Conservation (phyloP, 2,113 vertebrate genomes). For the Albula goreensis region DNA sequence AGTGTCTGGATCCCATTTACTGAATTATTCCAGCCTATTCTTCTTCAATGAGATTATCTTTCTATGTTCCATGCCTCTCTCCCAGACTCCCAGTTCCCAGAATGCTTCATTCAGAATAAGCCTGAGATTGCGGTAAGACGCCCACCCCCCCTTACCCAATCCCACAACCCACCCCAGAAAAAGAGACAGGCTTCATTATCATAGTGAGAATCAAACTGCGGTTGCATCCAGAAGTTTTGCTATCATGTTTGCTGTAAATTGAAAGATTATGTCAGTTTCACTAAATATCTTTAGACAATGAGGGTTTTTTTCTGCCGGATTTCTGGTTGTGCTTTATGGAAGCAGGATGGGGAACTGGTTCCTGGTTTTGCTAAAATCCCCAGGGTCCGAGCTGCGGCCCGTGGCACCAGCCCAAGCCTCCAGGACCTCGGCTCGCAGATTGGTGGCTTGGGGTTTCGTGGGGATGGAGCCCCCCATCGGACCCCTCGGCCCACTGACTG, state of each 20-base stretch:
- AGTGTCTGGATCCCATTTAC: constrained; percentile 23
- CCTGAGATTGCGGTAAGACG: constrained; percentile 13
- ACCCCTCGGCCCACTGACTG: background rate
- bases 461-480: constrained; percentile 26
- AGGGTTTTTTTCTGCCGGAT: constrained; percentile 47
- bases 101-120: constrained; percentile 26
- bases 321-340: constrained; percentile 45
- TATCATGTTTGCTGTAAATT: constrained; percentile 66
- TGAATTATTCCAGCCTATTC: constrained; percentile 33
- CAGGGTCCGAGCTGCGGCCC: constrained; percentile 62
- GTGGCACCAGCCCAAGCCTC: constrained; percentile 56
- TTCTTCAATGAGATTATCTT: constrained; percentile 27
- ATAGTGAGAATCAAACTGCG: constrained; percentile 54
- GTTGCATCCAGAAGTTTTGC: constrained; percentile 45
- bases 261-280: constrained; percentile 64
- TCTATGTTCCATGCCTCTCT: constrained; percentile 23
- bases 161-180: constrained; percentile 42
- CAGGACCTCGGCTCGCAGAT: constrained; percentile 14
- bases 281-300: constrained; percentile 63
- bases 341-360: constrained; percentile 58
- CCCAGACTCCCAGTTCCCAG: constrained; percentile 20
- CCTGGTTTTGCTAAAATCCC: constrained; percentile 57
- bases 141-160: background rate
- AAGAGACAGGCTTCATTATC: constrained; percentile 34
- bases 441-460: constrained; percentile 36